phyloP scores from a whole-genome alignment of 2,113 vertebrate species.

The Podarcis raffonei region DNA sequence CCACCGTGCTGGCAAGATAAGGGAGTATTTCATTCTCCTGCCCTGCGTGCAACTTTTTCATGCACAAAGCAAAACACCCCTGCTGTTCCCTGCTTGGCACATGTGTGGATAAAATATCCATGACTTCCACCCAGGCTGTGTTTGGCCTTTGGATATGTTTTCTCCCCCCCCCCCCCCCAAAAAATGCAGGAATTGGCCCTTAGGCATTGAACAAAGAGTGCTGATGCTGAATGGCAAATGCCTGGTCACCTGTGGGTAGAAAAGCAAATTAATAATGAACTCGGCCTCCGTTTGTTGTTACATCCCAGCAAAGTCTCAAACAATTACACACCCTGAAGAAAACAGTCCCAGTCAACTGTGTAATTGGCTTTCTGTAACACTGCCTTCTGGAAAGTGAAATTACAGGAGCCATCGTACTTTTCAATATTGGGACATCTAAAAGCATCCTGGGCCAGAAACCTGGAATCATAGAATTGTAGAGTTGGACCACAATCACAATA shows the following conservation, averaged over 20 bases:
- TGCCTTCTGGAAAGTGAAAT: conserved; percentile 43
- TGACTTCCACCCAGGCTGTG: neutral
- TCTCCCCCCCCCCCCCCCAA: too few species aligned
- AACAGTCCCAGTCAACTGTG: conserved; percentile 39
- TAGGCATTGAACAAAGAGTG: neutral
- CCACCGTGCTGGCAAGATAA: too few species aligned
- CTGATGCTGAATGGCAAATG: neutral
- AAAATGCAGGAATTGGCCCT: too few species aligned
- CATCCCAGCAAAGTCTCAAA: neutral
- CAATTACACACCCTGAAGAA: conserved; percentile 24
- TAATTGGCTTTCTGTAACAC: conserved; percentile 48
- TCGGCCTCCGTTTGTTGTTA: neutral
- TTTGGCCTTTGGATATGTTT: neutral
- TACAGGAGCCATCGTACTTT: conserved; percentile 8
- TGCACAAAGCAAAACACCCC: too few species aligned
- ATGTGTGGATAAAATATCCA: neutral
- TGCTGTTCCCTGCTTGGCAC: too few species aligned
- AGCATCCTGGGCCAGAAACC: conserved; percentile 10
- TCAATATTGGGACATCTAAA: conserved; percentile 27
- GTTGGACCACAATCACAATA: too few species aligned
- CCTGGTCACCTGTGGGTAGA: neutral
- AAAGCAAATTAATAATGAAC: neutral
- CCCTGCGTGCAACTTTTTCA: too few species aligned
- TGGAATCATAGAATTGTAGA: too few species aligned
- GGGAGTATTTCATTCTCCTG: too few species aligned